Evolutionary conservation across 2,888 invertebrate genomes (phyloP).

Genomic region (Polia nebulosa): DNA sequence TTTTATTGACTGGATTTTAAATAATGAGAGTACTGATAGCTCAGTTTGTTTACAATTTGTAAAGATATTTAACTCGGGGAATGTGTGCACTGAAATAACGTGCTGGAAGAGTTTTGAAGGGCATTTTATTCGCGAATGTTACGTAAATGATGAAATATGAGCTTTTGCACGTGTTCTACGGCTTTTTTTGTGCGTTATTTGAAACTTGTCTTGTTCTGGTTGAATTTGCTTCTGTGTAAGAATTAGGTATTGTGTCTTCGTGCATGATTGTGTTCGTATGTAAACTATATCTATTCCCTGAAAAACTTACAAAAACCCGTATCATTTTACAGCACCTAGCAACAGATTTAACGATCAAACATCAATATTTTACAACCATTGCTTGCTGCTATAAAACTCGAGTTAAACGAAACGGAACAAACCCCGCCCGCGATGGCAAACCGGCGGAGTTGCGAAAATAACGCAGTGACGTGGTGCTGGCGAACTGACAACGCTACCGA

Average conservation of each 20-base stretch:
- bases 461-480: slow-evolving; percentile 79
- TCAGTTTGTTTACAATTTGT: slow-evolving; percentile 59
- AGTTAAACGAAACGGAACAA: slow-evolving; percentile 70
- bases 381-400: slow-evolving; percentile 68
- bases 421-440: slow-evolving; percentile 59
- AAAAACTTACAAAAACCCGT: neutral
- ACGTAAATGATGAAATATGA: slow-evolving; percentile 41
- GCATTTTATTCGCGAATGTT: slow-evolving; percentile 47
- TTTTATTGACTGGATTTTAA: slow-evolving; percentile 38
- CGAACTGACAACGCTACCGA: slow-evolving; percentile 80
- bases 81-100: slow-evolving; percentile 55
- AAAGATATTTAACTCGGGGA: slow-evolving; percentile 43
- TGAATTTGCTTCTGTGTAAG: neutral
- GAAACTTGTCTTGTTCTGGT: neutral
- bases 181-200: neutral
- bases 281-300: neutral
- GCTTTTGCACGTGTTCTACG: neutral
- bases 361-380: slow-evolving; percentile 60
- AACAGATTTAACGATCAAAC: slow-evolving; percentile 38
- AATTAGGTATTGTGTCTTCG: too few relatives aligned
- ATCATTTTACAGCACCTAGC: slow-evolving; percentile 17
- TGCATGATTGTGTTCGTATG: neutral
- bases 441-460: slow-evolving; percentile 78
- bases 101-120: slow-evolving; percentile 60
- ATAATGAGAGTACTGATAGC: slow-evolving; percentile 44